Evolutionary conservation across 1,140 invertebrate genomes (phyloP).

Genomic region (Drosophila sp.): DNA sequence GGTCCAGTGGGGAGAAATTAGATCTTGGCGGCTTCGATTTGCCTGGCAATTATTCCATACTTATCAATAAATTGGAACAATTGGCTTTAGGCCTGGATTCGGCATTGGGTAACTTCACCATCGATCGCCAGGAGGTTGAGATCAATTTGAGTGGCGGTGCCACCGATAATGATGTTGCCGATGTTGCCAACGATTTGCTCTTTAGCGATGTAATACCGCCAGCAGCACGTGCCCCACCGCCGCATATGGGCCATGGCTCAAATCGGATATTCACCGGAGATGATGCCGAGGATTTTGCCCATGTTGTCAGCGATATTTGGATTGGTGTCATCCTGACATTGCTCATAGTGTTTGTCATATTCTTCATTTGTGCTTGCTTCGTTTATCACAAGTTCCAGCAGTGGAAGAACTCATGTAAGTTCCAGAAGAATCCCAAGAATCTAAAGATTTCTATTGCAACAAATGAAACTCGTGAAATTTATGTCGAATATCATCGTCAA

Average conservation of each 20-base stretch:
- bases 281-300: conserved; percentile 74
- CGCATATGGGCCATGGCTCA: conserved; percentile 56
- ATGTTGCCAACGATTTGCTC: conserved; percentile 61
- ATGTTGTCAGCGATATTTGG: conserved; percentile 85
- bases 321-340: conserved; percentile 86
- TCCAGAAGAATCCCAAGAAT: not conserved
- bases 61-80: conserved; percentile 81
- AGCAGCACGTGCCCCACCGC: conserved; percentile 56
- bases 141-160: conserved; percentile 62
- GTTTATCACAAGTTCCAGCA: conserved; percentile 87
- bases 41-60: conserved; percentile 80
- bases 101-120: conserved; percentile 70
- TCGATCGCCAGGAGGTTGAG: conserved; percentile 78
- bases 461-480: no score
- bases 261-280: conserved; percentile 62
- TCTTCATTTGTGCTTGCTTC: conserved; percentile 86
- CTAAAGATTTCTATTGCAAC: not conserved
- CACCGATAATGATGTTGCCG: conserved; percentile 58
- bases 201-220: conserved; percentile 61
- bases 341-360: conserved; percentile 85
- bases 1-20: conserved; percentile 60
- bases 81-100: conserved; percentile 75
- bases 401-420: conserved; percentile 87
- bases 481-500: no score
- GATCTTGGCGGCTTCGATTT: conserved; percentile 71